phyloP scores from a whole-genome alignment of 1,140 invertebrate species.

The Drosophila azteca region DNA sequence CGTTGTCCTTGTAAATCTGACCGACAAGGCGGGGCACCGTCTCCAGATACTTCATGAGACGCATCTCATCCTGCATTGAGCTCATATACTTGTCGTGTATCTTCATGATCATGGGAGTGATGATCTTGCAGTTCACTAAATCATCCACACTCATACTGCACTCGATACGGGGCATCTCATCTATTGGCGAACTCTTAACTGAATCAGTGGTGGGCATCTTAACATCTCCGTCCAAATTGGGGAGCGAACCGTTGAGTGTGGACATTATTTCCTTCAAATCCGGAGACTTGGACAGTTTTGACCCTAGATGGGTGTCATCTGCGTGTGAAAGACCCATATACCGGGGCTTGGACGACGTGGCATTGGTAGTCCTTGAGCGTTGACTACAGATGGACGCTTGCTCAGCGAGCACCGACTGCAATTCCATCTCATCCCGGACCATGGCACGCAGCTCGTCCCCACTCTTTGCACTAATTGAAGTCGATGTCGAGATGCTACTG shows the following conservation, averaged over 20 bases:
- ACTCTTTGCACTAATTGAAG: slow-evolving; percentile 25
- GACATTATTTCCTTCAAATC: too few relatives aligned
- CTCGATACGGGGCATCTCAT: background rate
- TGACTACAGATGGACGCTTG: too few relatives aligned
- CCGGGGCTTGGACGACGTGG: too few relatives aligned
- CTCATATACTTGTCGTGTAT: slow-evolving; percentile 53
- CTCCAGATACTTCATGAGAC: slow-evolving; percentile 45
- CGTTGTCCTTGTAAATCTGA: too few relatives aligned
- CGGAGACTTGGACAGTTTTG: too few relatives aligned
- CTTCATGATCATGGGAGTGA: slow-evolving; percentile 52
- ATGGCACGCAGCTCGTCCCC: slow-evolving; percentile 24
- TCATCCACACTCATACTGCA: slow-evolving; percentile 31
- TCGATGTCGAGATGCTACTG: background rate
- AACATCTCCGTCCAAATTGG: too few relatives aligned
- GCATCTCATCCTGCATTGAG: slow-evolving; percentile 50
- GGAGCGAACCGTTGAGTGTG: too few relatives aligned
- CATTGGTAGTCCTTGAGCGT: too few relatives aligned
- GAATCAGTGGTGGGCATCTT: too few relatives aligned
- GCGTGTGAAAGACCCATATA: too few relatives aligned
- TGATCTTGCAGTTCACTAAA: slow-evolving; percentile 49
- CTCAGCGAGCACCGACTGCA: background rate
- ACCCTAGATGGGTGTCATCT: too few relatives aligned
- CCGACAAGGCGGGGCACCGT: slow-evolving; percentile 19
- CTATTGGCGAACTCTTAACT: background rate
- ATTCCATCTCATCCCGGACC: slow-evolving; percentile 21